Evolutionary conservation across 2,113 vertebrate genomes (phyloP), one percentile per base, ranked within the genome.

Genomic region (Ursus arctos): DNA sequence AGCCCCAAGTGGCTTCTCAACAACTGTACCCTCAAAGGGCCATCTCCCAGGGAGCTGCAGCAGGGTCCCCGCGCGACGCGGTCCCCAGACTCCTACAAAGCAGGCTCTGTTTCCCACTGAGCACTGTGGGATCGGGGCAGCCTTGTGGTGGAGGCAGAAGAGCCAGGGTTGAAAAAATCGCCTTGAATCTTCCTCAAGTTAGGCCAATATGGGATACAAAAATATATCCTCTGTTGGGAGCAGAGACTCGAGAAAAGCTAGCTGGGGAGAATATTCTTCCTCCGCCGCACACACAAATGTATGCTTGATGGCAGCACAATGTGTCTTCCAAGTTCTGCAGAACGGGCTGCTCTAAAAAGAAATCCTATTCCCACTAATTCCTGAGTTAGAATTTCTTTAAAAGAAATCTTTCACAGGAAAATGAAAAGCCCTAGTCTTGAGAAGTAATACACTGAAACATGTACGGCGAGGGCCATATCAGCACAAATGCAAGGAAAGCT

Each of bases 161-260:
- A 96, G 81, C 53, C 94, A 96, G 14, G 18, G 80, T 55, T 96
- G n/a, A 63, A 90, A 97, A 92, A 87, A n/a, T 6, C 67, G 84
- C 65, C 63, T 98, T 96, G 61, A 72, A 79, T 96, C 90, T 88
- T n/a, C 80, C 49, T 93, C 94, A 85, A 91, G 88, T 81, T n/a
- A 96, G 82, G 71, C 95, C 97, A 97, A 97, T 72, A 93, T 11
- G 13, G 49, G 55, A 93, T 53, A 76, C 51, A 87, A 96, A 97
- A 89, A 88, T 59, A 80, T 11, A 88, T 36, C 80, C 88, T 95
- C 87, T 47, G 57, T 21, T 19, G 24, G 82, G 83, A 94, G 80
- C 69, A 71, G 72, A 96, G 51, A 77, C 36, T 72, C 5, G 0
- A 95, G 67, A 85, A 95, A 96, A 82, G 69, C 83, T 83, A 94